Evolutionary conservation across 2,888 invertebrate genomes (phyloP).

Genomic region (Cryptocheilus praepositus): DNA sequence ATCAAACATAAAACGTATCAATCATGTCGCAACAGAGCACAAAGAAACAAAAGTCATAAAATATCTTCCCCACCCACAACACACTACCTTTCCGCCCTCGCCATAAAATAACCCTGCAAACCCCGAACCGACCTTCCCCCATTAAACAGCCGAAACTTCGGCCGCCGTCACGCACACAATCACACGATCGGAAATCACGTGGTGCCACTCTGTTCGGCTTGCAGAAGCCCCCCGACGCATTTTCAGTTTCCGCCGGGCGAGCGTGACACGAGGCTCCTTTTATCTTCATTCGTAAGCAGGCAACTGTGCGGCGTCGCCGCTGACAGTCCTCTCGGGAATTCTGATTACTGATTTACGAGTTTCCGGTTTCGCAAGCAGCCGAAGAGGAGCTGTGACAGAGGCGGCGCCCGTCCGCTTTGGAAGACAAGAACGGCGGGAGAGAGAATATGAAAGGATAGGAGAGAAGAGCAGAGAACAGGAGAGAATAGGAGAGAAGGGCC

Average conservation of each 20-base stretch:
- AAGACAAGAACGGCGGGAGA: too few species aligned
- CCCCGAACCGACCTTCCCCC: too few species aligned
- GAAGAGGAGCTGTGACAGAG: too few species aligned
- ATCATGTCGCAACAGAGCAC: too few species aligned
- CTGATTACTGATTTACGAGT: slow-evolving; percentile 72
- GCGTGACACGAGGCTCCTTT: slow-evolving; percentile 33
- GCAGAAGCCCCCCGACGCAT: slow-evolving; percentile 25
- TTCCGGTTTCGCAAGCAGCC: slow-evolving; percentile 41
- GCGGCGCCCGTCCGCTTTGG: slow-evolving; percentile 28
- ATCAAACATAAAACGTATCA: too few species aligned
- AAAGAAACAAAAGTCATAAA: too few species aligned
- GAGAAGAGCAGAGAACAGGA: slow-evolving; percentile 4
- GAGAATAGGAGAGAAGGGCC: slow-evolving; percentile 8
- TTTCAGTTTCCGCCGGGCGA: slow-evolving; percentile 19
- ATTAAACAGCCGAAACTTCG: too few species aligned
- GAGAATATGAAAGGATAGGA: slow-evolving; percentile 34
- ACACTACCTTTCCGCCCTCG: too few species aligned
- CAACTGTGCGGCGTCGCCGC: slow-evolving; percentile 29
- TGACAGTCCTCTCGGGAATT: slow-evolving; percentile 55
- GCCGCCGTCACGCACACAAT: background rate
- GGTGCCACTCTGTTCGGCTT: background rate
- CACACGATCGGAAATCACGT: background rate
- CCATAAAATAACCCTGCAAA: too few species aligned
- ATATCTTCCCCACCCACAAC: too few species aligned
- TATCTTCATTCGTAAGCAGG: slow-evolving; percentile 30